phyloP scores from a whole-genome alignment of 2,797 vertebrate genomes.

The Enoplosus armatus region DNA sequence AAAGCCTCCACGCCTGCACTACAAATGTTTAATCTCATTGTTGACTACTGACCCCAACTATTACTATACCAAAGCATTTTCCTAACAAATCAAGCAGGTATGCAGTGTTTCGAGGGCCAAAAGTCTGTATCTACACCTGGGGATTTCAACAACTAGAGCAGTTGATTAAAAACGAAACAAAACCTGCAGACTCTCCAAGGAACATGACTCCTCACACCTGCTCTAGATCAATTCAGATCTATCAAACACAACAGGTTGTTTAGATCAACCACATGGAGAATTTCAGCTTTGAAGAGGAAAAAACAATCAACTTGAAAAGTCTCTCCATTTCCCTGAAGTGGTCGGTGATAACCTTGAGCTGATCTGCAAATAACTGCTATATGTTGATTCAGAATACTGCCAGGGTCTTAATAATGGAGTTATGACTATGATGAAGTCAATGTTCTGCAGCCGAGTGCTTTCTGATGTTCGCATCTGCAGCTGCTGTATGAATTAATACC shows the following conservation, averaged over 20 bases:
- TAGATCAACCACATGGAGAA: too few relatives aligned
- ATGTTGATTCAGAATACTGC: conserved; percentile 4
- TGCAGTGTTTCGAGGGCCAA: background rate
- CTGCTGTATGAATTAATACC: conserved; percentile 7
- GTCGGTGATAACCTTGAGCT: conserved; percentile 12
- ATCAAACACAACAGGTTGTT: too few relatives aligned
- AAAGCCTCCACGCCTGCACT: background rate
- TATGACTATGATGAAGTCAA: conserved; percentile 2
- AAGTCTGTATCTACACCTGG: too few relatives aligned
- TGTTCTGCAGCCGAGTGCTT: background rate
- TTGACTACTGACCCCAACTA: background rate
- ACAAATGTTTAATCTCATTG: background rate
- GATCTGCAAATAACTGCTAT: conserved; percentile 4
- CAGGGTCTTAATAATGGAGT: conserved; percentile 10
- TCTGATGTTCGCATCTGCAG: background rate
- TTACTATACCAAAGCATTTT: too few relatives aligned
- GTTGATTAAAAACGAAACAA: background rate
- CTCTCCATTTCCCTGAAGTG: background rate
- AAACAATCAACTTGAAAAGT: background rate
- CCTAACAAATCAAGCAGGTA: background rate
- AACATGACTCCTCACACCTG: background rate
- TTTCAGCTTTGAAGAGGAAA: background rate
- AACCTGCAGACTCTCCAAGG: background rate
- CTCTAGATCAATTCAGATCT: background rate
- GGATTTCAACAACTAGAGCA: too few relatives aligned